phyloP scores from a whole-genome alignment of 2,888 invertebrate genomes.

The Agrotis ipsilon region DNA sequence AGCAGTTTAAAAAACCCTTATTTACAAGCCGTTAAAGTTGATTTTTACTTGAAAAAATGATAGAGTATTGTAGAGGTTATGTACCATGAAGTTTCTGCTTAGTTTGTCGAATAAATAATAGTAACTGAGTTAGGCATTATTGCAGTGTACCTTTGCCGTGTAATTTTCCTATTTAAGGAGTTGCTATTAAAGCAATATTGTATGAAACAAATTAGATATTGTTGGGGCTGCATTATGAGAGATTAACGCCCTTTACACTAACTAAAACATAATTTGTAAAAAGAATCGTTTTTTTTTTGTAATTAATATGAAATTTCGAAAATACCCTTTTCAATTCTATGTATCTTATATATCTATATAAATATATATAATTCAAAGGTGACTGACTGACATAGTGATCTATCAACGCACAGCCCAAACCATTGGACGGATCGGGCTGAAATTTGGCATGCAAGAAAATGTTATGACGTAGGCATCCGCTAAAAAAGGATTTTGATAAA shows the following conservation, averaged over 20 bases:
- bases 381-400: no score
- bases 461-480: no score
- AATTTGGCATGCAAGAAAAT: no score
- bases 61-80: slow-evolving; percentile 18
- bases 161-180: slow-evolving; percentile 48
- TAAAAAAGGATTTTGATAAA: no score
- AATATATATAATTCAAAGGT: no score
- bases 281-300: no score
- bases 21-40: accelerated
- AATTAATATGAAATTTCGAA: no score
- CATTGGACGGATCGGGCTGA: no score
- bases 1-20: slow-evolving; percentile 1
- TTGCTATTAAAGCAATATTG: slow-evolving; percentile 37
- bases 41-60: not conserved
- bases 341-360: no score
- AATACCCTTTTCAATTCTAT: no score
- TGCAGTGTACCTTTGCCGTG: slow-evolving; percentile 30
- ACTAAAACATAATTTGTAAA: no score
- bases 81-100: slow-evolving; percentile 44
- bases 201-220: slow-evolving; percentile 22
- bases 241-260: not conserved
- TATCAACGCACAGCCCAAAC: no score
- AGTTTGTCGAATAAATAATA: slow-evolving; percentile 59
- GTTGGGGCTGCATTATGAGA: not conserved
- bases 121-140: slow-evolving; percentile 53